Evolutionary conservation across 2,797 vertebrate species (phyloP), one percentile per base, ranked within the genome.

Genomic region (Mormyrus hasselquistii): DNA sequence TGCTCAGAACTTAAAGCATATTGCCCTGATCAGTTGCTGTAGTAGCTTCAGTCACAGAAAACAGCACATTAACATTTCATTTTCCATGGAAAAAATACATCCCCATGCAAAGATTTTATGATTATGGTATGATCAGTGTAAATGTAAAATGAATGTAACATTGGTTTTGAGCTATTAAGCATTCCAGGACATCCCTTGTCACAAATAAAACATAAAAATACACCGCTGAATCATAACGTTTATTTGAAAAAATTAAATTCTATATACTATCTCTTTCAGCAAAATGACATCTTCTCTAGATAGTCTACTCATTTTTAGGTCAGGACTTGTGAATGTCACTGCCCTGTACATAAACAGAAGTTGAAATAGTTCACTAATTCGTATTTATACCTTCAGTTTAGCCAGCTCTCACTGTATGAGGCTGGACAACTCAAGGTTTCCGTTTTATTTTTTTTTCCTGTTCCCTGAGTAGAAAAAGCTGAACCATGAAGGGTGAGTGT

Each of bases 371-470:
- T 52, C 55, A 91, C 89, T 91, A 91, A 93, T 93, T 93, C 91
- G 91, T 92, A 93, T 93, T 92, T 93, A 93, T 92, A 90, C 88
- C 29, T 88, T 88, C 88, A 88, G 90, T 91, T 90, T 89, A 93
- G 92, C 87, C 88, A 55, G 82, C 90, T 89, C 90, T 92, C 92
- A 91, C 88, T 87, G 87, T 88, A 88, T 89, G 86, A 89, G 86
- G 16, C 90, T 89, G 90, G 92, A 93, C 92, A 91, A 92, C 91
- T 93, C 92, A 93, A 93, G 92, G 92, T 89, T 93, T 85, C 86
- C 10, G 88, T 25, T 25, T 57, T 41, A 25, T 86, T 38, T 88
- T 88, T 29, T 41, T 49, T 44, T n/a, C 57, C 38, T 79, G 76
- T 50, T 52, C 62, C 89, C 91, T 83, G 90, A 90, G 90, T 90